phyloP scores from a whole-genome alignment of 2,797 vertebrate species.

The Myotis vivesi region DNA sequence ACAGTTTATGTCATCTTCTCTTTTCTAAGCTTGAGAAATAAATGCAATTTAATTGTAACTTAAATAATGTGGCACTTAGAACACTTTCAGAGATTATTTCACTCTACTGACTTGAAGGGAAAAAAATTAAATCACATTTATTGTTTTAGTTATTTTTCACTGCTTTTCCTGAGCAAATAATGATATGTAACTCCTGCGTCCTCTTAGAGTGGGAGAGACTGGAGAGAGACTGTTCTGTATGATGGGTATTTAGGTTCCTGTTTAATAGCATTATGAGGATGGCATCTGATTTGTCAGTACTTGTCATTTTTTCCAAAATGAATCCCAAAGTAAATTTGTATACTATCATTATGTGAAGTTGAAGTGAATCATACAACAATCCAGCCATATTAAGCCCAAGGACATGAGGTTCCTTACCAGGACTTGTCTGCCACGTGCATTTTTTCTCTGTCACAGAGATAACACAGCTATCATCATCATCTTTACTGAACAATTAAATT shows the following conservation, averaged over 20 bases:
- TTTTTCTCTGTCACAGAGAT: background rate
- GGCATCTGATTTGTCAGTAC: background rate
- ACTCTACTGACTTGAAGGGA: background rate
- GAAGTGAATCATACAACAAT: background rate
- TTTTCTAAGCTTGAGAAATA: background rate
- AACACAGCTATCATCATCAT: background rate
- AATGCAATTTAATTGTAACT: background rate
- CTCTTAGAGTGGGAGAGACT: background rate
- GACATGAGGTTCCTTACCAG: background rate
- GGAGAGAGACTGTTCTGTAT: background rate
- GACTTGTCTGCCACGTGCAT: background rate
- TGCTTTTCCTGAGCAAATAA: slow-evolving; percentile 40
- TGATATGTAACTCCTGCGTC: background rate
- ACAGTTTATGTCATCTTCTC: background rate
- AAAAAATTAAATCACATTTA: slow-evolving; percentile 61
- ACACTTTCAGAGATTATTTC: slow-evolving; percentile 54
- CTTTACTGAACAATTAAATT: background rate
- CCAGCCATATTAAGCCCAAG: background rate
- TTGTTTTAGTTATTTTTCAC: background rate
- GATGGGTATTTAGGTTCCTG: background rate
- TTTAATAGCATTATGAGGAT: background rate
- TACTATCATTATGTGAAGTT: background rate
- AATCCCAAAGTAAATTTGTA: background rate
- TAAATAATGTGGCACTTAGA: slow-evolving; percentile 51
- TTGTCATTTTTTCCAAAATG: background rate